Conservation (phyloP, 2,888 invertebrate species). For the Drosophila engyochracea region DNA sequence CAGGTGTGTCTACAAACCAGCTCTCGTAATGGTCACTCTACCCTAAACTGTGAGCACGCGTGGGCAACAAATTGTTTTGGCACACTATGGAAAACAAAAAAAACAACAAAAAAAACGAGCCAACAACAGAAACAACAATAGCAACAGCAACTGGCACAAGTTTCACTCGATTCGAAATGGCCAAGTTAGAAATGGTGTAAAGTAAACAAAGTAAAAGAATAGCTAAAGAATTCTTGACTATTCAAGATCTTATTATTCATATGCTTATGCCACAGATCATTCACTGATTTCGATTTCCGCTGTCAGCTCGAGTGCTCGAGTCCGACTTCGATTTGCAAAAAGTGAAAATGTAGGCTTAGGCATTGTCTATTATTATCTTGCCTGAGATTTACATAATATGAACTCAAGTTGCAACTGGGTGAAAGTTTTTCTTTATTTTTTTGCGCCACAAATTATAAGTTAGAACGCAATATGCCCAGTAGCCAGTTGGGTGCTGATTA, state of each 20-base stretch:
- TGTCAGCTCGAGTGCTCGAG: conserved; percentile 49
- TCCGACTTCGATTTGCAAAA: conserved; percentile 65
- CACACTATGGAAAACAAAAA: conserved; percentile 32
- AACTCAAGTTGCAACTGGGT: conserved; percentile 37
- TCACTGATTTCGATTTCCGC: conserved; percentile 60
- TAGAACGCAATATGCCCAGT: conserved; percentile 67
- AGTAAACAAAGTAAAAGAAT: conserved; percentile 9
- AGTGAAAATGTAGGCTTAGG: conserved; percentile 68
- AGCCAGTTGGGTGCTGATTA: conserved; percentile 38
- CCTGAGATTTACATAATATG: conserved; percentile 71
- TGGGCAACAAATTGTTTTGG: conserved; percentile 56
- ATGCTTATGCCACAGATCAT: conserved; percentile 29
- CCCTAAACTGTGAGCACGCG: conserved; percentile 56
- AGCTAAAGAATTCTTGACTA: conserved; percentile 10
- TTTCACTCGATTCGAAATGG: conserved; percentile 55
- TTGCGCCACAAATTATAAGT: conserved; percentile 64
- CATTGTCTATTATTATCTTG: conserved; percentile 25
- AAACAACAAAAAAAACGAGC: background rate
- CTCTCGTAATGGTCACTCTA: conserved; percentile 34
- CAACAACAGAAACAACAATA: conserved; percentile 10
- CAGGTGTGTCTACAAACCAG: conserved; percentile 38
- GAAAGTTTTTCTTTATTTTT: conserved; percentile 53
- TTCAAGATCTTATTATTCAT: conserved; percentile 32
- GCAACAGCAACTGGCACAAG: conserved; percentile 52
- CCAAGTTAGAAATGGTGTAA: conserved; percentile 20